Percentiles rank a stretch among this genome's conserved stretches.
Conservation (phyloP, 2,888 invertebrate species). For the Creontiades dilutus region DNA sequence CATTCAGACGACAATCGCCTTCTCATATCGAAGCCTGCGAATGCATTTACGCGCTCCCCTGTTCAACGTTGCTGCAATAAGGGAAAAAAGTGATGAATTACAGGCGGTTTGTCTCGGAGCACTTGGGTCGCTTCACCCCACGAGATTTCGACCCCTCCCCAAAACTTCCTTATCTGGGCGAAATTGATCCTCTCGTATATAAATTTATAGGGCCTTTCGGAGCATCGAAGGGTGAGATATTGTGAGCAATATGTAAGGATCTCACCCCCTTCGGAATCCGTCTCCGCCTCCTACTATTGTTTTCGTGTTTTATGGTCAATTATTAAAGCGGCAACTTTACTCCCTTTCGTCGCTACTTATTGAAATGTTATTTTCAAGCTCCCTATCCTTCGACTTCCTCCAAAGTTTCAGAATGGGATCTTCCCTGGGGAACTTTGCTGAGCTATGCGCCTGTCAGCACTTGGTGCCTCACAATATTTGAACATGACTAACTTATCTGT, state of each 20-base stretch:
- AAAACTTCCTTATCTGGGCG: conserved; percentile 44
- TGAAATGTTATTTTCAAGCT: conserved; percentile 2
- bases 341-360: conserved; percentile 41
- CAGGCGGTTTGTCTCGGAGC: conserved; percentile 45
- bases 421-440: neutral
- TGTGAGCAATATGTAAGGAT: conserved; percentile 60
- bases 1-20: neutral
- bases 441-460: conserved; percentile 18
- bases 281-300: conserved; percentile 33
- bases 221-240: conserved; percentile 58
- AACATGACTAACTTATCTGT: neutral
- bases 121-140: conserved; percentile 18
- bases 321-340: conserved; percentile 31
- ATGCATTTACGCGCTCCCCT: conserved; percentile 5
- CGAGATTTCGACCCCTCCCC: conserved; percentile 37
- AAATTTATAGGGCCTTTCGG: conserved; percentile 46
- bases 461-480: neutral
- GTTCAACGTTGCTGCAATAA: neutral
- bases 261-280: neutral
- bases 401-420: neutral
- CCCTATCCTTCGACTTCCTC: neutral
- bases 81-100: conserved; percentile 47
- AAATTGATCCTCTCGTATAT: conserved; percentile 48
- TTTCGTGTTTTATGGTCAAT: conserved; percentile 62
- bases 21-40: neutral